phyloP scores from a whole-genome alignment of 1,140 invertebrate genomes.

The Cylas formicarius region DNA sequence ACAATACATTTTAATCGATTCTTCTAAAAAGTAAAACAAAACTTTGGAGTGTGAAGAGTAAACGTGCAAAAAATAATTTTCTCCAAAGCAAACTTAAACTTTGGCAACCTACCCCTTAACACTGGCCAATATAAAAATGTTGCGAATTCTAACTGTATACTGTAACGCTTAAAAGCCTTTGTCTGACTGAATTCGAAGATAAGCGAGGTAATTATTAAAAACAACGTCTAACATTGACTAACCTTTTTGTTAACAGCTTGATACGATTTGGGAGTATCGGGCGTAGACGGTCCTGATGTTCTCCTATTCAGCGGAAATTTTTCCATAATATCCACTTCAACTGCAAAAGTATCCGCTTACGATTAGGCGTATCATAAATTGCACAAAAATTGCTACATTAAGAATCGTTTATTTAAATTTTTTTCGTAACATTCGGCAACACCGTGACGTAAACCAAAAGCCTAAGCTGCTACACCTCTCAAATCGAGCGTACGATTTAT shows the following conservation, averaged over 20 bases:
- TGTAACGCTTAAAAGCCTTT: background rate
- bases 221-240: constrained; percentile 20
- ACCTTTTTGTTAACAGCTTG: constrained; percentile 50
- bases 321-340: constrained; percentile 40
- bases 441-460: no score
- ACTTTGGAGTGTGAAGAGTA: no score
- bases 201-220: background rate
- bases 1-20: no score
- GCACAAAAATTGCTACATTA: no score
- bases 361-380: no score
- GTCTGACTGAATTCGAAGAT: background rate
- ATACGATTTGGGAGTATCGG: constrained; percentile 44
- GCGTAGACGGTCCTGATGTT: constrained; percentile 40
- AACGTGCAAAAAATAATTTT: no score
- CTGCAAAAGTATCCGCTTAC: no score
- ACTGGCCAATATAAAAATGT: background rate
- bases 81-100: background rate
- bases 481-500: no score
- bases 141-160: background rate
- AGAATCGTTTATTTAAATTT: no score
- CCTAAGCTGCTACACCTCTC: no score
- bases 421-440: no score
- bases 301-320: constrained; percentile 45
- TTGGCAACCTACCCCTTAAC: background rate
- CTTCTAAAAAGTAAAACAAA: no score